Conservation (phyloP, 2,113 vertebrate species). For the Psammodynastes pulverulentus region DNA sequence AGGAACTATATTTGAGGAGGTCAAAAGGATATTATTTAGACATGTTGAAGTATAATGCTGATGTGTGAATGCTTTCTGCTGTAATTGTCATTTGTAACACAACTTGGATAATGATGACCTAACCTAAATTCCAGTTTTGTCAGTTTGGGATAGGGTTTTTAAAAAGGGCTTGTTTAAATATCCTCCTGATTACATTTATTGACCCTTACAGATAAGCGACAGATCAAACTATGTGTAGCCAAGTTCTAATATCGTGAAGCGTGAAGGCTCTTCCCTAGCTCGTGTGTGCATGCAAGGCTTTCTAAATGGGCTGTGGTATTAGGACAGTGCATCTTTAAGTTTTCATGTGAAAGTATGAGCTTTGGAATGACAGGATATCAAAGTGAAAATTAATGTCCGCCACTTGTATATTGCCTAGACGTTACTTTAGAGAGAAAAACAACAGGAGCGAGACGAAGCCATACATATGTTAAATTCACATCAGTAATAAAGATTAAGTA, state of each 20-base stretch:
- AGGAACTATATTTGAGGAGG: neutral
- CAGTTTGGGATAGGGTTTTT: neutral
- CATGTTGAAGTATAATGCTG: neutral
- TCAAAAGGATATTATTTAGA: neutral
- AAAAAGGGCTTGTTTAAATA: neutral
- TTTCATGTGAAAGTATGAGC: constrained; percentile 45
- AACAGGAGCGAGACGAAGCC: constrained; percentile 78
- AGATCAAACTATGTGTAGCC: constrained; percentile 2
- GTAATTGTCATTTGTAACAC: neutral
- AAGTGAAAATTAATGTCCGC: constrained; percentile 65
- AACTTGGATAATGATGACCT: neutral
- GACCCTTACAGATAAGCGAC: neutral
- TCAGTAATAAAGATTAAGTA: constrained; percentile 99
- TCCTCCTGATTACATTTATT: neutral
- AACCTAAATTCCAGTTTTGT: neutral
- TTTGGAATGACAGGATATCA: constrained; percentile 57
- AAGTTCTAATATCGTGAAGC: constrained; percentile 21
- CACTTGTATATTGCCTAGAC: constrained; percentile 65
- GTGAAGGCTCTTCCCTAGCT: neutral
- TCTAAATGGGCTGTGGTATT: constrained; percentile 33
- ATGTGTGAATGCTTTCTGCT: neutral
- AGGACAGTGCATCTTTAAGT: constrained; percentile 37
- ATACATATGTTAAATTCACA: constrained; percentile 96
- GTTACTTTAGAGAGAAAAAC: constrained; percentile 70
- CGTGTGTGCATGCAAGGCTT: neutral